phyloP scores from a whole-genome alignment of 2,888 invertebrate genomes.

The Magallana nippona region DNA sequence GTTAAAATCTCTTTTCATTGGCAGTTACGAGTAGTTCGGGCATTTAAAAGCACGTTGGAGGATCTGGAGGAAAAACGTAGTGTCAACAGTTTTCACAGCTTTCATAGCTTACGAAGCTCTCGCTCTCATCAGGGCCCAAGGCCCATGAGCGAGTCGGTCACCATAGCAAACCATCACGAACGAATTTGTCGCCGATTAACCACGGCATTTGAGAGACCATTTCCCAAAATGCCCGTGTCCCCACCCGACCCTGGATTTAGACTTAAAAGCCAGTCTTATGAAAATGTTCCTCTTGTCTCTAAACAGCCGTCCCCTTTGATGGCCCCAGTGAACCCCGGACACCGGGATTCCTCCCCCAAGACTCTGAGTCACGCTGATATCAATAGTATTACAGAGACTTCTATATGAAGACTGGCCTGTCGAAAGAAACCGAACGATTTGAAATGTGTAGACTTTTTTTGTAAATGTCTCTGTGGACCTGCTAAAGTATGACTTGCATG shows the following conservation, averaged over 20 bases:
- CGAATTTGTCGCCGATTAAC: conserved; percentile 66
- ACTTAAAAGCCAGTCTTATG: conserved; percentile 77
- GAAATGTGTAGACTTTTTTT: neutral
- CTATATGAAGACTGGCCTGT: conserved; percentile 37
- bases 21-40: conserved; percentile 99
- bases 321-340: conserved; percentile 69
- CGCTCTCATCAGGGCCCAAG: conserved; percentile 87
- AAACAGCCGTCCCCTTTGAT: conserved; percentile 71
- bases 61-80: conserved; percentile 99
- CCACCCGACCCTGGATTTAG: conserved; percentile 64
- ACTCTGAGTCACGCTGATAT: conserved; percentile 66
- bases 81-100: conserved; percentile 89
- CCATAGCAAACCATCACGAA: conserved; percentile 63
- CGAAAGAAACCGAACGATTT: neutral
- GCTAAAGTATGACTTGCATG: neutral
- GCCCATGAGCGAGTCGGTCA: conserved; percentile 68
- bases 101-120: conserved; percentile 81
- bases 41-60: conserved; percentile 99
- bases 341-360: conserved; percentile 68
- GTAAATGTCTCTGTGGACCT: neutral
- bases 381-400: conserved; percentile 67
- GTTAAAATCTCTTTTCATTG: conserved; percentile 81
- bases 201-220: conserved; percentile 63
- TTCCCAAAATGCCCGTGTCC: conserved; percentile 64
- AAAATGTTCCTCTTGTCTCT: conserved; percentile 75